Percentiles rank a stretch among this genome's conserved stretches.
phyloP scores from a whole-genome alignment of 2,113 vertebrate genomes.

The Cephalopholis sonnerati region DNA sequence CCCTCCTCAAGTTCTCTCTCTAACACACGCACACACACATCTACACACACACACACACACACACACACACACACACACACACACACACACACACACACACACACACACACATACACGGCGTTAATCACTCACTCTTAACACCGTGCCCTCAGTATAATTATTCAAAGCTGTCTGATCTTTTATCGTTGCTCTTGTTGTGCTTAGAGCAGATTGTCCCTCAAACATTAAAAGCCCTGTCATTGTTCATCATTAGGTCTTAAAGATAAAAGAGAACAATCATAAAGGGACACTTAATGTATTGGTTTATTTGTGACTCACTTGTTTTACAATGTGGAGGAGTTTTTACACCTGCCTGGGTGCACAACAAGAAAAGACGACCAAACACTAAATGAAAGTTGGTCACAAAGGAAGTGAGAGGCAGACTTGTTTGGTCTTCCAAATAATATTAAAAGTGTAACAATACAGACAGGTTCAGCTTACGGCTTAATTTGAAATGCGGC shows the following conservation, averaged over 20 bases:
- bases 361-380: neutral
- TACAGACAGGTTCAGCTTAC: neutral
- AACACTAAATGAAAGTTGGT: neutral
- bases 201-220: constrained; percentile 64
- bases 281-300: neutral
- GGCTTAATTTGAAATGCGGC: neutral
- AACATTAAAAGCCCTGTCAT: constrained; percentile 46
- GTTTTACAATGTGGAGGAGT: neutral
- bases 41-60: neutral
- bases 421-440: neutral
- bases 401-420: neutral
- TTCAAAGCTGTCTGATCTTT: constrained; percentile 69
- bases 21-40: neutral
- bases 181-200: constrained; percentile 65
- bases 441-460: neutral
- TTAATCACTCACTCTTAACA: constrained; percentile 62
- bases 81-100: neutral
- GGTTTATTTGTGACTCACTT: neutral
- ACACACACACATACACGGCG: neutral
- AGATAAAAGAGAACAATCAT: constrained; percentile 26
- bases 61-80: neutral
- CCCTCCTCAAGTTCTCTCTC: constrained; percentile 29
- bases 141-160: constrained; percentile 68
- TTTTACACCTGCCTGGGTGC: neutral
- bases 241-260: constrained; percentile 60